Percentiles rank a stretch among this genome's conserved stretches.
phyloP scores from a whole-genome alignment of 2,797 vertebrate genomes.

The Momotus momota region DNA sequence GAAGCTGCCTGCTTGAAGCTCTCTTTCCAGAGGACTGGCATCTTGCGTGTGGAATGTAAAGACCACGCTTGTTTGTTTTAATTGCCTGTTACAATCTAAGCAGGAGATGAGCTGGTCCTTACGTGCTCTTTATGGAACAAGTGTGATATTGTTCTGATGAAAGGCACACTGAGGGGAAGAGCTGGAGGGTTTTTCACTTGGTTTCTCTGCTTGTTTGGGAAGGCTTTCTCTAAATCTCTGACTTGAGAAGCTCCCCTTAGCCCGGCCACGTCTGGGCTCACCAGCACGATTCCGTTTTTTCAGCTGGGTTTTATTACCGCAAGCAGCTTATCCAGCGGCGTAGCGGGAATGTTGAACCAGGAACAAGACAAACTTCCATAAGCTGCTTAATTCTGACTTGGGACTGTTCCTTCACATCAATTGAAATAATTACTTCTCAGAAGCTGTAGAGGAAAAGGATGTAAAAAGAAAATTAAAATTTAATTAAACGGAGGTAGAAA shows the following conservation, averaged over 20 bases:
- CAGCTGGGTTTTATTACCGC: background rate
- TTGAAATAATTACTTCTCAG: conserved; percentile 73
- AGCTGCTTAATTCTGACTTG: conserved; percentile 75
- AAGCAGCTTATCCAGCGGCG: conserved; percentile 17
- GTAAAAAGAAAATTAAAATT: conserved; percentile 77
- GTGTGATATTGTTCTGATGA: background rate
- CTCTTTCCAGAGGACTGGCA: background rate
- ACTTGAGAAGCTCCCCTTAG: conserved; percentile 6
- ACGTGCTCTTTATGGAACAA: background rate
- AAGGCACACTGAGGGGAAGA: background rate
- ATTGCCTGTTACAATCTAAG: background rate
- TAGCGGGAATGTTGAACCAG: conserved; percentile 52
- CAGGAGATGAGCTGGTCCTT: background rate
- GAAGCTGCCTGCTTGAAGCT: background rate
- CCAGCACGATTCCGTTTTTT: conserved; percentile 27
- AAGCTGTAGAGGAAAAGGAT: conserved; percentile 67
- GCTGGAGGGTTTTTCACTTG: background rate
- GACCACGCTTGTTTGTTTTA: background rate
- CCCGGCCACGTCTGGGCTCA: background rate
- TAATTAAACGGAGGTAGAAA: conserved; percentile 72
- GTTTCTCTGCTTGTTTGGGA: background rate
- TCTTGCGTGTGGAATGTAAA: background rate
- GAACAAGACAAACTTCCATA: conserved; percentile 70
- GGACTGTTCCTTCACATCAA: conserved; percentile 69
- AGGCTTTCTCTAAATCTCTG: background rate